phyloP scores from a whole-genome alignment of 2,888 invertebrate species.

The Stomorhina lunata region DNA sequence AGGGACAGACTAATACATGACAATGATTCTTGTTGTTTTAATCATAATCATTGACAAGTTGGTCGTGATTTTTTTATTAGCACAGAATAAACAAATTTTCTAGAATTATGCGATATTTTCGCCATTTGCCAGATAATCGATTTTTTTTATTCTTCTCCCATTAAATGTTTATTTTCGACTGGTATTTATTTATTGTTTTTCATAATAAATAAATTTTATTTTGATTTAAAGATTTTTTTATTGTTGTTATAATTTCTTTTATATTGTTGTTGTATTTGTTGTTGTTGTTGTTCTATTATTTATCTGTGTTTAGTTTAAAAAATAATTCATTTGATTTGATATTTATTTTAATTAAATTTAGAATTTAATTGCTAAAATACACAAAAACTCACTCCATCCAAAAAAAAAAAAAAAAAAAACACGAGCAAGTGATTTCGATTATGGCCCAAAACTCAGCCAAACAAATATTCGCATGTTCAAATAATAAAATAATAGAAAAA shows the following conservation, averaged over 20 bases:
- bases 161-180: constrained; percentile 55
- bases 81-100: constrained; percentile 9
- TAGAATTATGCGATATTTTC: constrained; percentile 17
- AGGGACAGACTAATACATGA: no score
- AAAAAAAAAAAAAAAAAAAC: no score
- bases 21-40: constrained; percentile 38
- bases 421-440: no score
- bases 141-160: not conserved
- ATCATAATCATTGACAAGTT: constrained; percentile 34
- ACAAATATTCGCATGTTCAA: no score
- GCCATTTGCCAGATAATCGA: no score
- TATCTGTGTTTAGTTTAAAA: constrained; percentile 33
- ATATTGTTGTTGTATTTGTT: no score
- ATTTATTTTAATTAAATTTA: constrained; percentile 72
- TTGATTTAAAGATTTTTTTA: constrained; percentile 64
- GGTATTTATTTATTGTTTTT: constrained; percentile 63
- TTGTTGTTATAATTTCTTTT: no score
- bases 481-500: not conserved
- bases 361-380: constrained; percentile 70
- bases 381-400: not conserved
- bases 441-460: no score
- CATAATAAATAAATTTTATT: constrained; percentile 66
- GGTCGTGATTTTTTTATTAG: constrained; percentile 30
- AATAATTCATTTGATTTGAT: constrained; percentile 63
- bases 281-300: constrained; percentile 41